Conservation (phyloP, 2,113 vertebrate species). For the Elachura formosa region DNA sequence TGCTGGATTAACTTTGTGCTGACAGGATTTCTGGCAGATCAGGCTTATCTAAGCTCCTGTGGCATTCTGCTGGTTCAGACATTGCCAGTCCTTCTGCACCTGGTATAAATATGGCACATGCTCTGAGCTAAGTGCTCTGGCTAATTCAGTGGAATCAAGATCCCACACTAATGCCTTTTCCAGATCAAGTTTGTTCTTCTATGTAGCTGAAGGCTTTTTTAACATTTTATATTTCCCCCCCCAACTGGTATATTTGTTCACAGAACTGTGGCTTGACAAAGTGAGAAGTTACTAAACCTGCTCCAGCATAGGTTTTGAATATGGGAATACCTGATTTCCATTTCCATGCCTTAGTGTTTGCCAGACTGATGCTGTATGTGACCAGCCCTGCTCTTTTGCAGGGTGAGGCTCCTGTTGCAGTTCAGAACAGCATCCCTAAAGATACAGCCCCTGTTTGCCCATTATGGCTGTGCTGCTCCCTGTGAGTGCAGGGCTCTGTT, state of each 20-base stretch:
- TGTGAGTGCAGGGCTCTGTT: not conserved
- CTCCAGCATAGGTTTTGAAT: not conserved
- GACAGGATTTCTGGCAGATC: not conserved
- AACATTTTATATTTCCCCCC: not conserved
- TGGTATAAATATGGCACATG: not conserved
- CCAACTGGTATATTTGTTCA: not conserved
- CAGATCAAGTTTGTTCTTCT: not conserved
- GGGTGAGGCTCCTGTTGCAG: not conserved
- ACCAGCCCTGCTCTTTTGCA: not conserved
- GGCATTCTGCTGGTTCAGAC: not conserved
- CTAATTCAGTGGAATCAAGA: not conserved
- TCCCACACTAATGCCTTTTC: not conserved
- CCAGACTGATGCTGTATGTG: not conserved
- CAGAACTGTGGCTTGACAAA: not conserved
- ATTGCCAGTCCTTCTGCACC: not conserved
- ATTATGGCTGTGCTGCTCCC: rapidly evolving
- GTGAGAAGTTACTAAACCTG: not conserved
- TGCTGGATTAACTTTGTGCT: not conserved
- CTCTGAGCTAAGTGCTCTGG: not conserved
- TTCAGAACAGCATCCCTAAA: not conserved
- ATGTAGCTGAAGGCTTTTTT: not conserved
- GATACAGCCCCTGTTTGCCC: not conserved
- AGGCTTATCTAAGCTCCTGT: not conserved
- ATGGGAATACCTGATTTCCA: not conserved
- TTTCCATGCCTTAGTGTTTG: not conserved